phyloP scores from a whole-genome alignment of 37 sponge, comb jelly and placozoan genomes.

The Diacarnus erythraeanus region DNA sequence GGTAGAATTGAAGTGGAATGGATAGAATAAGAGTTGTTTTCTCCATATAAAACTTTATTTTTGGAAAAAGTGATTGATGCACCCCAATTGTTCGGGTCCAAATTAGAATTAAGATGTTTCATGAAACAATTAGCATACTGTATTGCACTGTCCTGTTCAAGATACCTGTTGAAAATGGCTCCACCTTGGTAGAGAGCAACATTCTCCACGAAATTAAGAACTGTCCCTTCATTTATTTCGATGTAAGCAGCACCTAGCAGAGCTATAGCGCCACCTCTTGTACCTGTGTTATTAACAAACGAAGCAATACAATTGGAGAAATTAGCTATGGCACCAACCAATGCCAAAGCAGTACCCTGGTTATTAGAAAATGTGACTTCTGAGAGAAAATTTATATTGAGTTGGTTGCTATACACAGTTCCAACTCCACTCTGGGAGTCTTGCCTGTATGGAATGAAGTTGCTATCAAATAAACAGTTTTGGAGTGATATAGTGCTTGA shows the following conservation, averaged over 20 bases:
- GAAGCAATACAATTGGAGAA: neutral
- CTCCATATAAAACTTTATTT: slow-evolving; percentile 12
- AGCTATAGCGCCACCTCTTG: slow-evolving; percentile 53
- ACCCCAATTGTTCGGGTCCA: slow-evolving; percentile 2
- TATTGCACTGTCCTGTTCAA: slow-evolving; percentile 9
- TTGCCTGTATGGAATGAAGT: neutral
- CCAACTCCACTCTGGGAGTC: neutral
- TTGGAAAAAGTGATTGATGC: neutral
- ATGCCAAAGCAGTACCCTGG: neutral
- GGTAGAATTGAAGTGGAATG: slow-evolving; percentile 46
- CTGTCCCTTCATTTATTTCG: neutral
- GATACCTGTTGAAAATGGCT: slow-evolving; percentile 34
- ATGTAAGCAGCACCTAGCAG: slow-evolving; percentile 25
- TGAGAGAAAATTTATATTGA: neutral
- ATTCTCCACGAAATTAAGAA: slow-evolving; percentile 27
- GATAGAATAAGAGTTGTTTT: slow-evolving; percentile 27
- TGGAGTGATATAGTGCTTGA: neutral
- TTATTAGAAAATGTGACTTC: too few relatives aligned
- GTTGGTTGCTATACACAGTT: neutral
- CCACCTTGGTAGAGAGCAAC: slow-evolving; percentile 33
- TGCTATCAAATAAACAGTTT: neutral
- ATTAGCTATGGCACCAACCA: slow-evolving; percentile 19
- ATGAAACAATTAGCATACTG: slow-evolving; percentile 40
- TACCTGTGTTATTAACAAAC: slow-evolving; percentile 35
- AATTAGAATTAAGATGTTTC: neutral